phyloP scores from a whole-genome alignment of 1,140 invertebrate species.

The Mercenaria mercenaria region DNA sequence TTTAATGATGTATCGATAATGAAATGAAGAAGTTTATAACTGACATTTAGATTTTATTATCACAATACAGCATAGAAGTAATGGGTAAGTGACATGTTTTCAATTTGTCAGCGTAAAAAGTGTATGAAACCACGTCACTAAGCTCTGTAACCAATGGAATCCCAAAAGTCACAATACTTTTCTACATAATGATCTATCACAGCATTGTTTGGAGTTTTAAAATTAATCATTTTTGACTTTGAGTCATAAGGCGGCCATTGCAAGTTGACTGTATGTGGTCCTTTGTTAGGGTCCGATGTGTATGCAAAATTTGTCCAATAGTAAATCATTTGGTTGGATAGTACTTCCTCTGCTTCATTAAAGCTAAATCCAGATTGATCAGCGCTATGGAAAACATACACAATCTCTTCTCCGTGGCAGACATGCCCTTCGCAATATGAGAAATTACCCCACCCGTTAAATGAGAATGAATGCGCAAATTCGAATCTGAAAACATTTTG shows the following conservation, averaged over 20 bases:
- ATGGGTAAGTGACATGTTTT: no score
- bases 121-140: no score
- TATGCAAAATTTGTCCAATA: constrained; percentile 82
- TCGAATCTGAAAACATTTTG: constrained; percentile 64
- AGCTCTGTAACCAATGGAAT: constrained; percentile 69
- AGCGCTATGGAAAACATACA: constrained; percentile 75
- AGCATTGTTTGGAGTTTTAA: constrained; percentile 56
- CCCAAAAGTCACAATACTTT: constrained; percentile 73
- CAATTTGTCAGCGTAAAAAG: no score
- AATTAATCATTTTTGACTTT: constrained; percentile 29
- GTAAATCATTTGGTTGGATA: constrained; percentile 70
- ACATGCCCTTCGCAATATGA: constrained; percentile 74
- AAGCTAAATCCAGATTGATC: constrained; percentile 68
- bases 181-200: constrained; percentile 60
- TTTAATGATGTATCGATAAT: no score
- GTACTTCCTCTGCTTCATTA: constrained; percentile 67
- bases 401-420: constrained; percentile 77
- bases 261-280: background rate
- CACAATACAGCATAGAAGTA: no score
- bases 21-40: no score
- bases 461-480: constrained; percentile 74
- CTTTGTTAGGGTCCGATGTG: constrained; percentile 69
- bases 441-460: constrained; percentile 74
- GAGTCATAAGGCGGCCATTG: constrained; percentile 71
- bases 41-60: no score